Conservation (phyloP, 2,113 vertebrate genomes). For the Crocuta crocuta region DNA sequence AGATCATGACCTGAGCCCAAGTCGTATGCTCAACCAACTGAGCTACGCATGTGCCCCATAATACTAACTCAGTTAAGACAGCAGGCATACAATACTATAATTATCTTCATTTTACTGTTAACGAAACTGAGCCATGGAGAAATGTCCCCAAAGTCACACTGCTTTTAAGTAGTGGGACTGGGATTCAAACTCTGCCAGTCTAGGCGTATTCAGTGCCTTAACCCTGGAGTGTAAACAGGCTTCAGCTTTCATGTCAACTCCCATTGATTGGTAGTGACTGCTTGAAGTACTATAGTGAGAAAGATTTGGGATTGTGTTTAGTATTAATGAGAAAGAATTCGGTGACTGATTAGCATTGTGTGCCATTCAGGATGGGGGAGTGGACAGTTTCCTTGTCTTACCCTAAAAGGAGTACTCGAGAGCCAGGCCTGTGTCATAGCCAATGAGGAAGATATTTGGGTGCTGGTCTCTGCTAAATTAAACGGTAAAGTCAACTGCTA, state of each 20-base stretch:
- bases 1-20: too few relatives aligned
- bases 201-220: background rate
- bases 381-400: background rate
- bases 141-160: background rate
- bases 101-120: background rate
- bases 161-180: background rate
- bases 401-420: background rate
- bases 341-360: background rate
- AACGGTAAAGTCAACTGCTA: background rate
- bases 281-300: background rate
- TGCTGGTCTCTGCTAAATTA: background rate
- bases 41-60: background rate
- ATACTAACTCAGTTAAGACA: background rate
- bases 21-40: too few relatives aligned
- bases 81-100: background rate
- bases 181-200: background rate
- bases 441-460: background rate
- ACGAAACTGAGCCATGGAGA: background rate
- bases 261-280: background rate
- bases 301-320: background rate
- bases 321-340: background rate
- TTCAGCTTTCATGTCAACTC: background rate
- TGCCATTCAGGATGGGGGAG: background rate
- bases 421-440: background rate
- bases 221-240: background rate